A percentile compares a stretch with the other conserved stretches of the same genome.
phyloP scores from a whole-genome alignment of 1,140 invertebrate species.

The Apis cerana region DNA sequence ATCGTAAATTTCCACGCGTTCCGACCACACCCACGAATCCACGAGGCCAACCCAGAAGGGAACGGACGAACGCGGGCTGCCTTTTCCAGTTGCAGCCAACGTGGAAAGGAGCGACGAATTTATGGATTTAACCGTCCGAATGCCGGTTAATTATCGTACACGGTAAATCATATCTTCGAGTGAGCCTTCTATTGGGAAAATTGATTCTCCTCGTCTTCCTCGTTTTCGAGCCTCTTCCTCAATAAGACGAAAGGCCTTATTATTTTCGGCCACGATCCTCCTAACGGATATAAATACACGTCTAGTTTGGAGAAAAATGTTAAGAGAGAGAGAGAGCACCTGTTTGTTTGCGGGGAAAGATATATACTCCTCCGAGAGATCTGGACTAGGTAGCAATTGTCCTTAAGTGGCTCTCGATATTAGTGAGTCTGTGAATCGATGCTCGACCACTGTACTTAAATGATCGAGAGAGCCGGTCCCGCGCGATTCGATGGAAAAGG shows the following conservation, averaged over 20 bases:
- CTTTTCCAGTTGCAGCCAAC: slow-evolving; percentile 1
- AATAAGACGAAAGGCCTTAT: background rate
- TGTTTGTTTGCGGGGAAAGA: slow-evolving; percentile 54
- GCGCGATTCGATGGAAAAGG: background rate
- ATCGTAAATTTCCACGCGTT: slow-evolving; percentile 46
- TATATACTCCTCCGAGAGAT: background rate
- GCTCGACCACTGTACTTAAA: slow-evolving; percentile 13
- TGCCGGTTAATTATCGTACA: slow-evolving; percentile 2
- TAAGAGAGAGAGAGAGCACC: slow-evolving; percentile 17
- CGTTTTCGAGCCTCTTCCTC: background rate
- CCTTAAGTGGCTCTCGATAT: slow-evolving; percentile 58
- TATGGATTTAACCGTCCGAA: slow-evolving; percentile 11
- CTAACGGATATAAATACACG: slow-evolving; percentile 40
- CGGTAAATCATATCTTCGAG: slow-evolving; percentile 4
- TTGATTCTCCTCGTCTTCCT: slow-evolving; percentile 14
- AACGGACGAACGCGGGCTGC: background rate
- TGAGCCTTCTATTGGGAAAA: background rate
- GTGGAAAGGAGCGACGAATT: background rate
- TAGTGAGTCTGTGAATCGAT: slow-evolving; percentile 35
- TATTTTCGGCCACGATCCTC: slow-evolving; percentile 10
- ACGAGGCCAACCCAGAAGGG: background rate
- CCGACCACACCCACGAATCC: slow-evolving; percentile 40
- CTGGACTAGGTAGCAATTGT: slow-evolving; percentile 59
- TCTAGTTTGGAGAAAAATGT: slow-evolving; percentile 37
- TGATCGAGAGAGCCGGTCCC: background rate